Conservation (phyloP, 2,113 vertebrate species). For the Atractosteus spatula region DNA sequence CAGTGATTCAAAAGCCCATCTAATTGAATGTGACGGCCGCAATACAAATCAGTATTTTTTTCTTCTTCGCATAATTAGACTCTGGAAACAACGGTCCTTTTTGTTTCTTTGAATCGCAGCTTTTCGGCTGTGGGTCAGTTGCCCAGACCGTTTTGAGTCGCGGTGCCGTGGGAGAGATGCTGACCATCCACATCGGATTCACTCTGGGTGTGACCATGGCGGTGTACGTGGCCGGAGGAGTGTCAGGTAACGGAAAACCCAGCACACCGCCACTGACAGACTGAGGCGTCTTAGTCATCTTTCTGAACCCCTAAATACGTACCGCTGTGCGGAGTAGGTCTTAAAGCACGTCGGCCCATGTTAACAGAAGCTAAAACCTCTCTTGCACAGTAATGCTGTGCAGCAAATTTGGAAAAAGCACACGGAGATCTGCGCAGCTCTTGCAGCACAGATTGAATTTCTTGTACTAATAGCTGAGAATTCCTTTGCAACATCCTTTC, state of each 20-base stretch:
- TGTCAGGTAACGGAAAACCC: constrained; percentile 78
- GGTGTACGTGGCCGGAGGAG: constrained; percentile 80
- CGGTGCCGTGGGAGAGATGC: constrained; percentile 65
- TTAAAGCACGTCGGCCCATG: too few relatives aligned
- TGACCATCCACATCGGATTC: constrained; percentile 80
- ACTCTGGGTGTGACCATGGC: constrained; percentile 82
- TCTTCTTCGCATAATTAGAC: constrained; percentile 50
- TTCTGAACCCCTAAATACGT: too few relatives aligned
- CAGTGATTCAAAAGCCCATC: not conserved
- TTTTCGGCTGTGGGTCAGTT: constrained; percentile 86
- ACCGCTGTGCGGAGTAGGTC: too few relatives aligned
- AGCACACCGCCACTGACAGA: not conserved
- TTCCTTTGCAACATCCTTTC: too few relatives aligned
- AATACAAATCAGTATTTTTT: constrained; percentile 48
- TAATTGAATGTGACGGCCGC: constrained; percentile 26
- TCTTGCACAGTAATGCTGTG: too few relatives aligned
- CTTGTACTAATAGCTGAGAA: too few relatives aligned
- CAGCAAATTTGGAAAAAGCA: too few relatives aligned
- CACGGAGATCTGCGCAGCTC: too few relatives aligned
- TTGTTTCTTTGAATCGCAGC: constrained; percentile 68
- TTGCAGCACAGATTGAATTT: too few relatives aligned
- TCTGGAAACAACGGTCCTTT: constrained; percentile 44
- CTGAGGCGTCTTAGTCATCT: too few relatives aligned
- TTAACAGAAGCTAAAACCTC: too few relatives aligned
- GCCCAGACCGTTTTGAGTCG: constrained; percentile 85